Evolutionary conservation across 2,797 vertebrate species (phyloP), one percentile per base, ranked within the genome.

Genomic region (Tachyglossus aculeatus): DNA sequence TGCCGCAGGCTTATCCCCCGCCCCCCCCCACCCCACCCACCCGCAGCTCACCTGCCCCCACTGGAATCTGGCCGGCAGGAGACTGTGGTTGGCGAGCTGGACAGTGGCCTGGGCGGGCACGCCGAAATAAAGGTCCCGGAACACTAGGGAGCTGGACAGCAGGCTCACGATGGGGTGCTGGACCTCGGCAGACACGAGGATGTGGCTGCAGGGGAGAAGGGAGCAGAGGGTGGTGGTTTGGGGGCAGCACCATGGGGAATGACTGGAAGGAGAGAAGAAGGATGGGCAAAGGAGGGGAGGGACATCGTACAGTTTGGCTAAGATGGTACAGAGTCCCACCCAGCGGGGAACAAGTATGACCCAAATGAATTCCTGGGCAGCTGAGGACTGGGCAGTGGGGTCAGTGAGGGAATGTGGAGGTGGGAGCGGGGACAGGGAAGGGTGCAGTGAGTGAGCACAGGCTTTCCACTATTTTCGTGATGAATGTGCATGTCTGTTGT

Each of bases 31-130:
- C 10, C n/a, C 14, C 3, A 2, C 7, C 12, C 43, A 27, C 10
- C 22, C 3, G 0, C 1, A 19, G 22, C 81, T 84, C 77, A 95
- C 95, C 91, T 91, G 83, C 64, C 82, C 87, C 98, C 98, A 99
- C 21, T 78, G 90, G 88, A 95, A 99, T 68, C 67, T 76, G 39
- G 95, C 74, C 19, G 95, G 94, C 64, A 99, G 93, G 41, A 91
- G 86, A 0, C 93, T 98, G 87, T 96, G 96, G 72, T 99, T 99
- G 84, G 94, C 90, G 55, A 99, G 93, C 2, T 81, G 92, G 44
- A 90, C 16, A 0, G 69, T 77, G 6, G 83, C 84, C 56, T 69
- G 88, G 4, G 84, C 68, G 34, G 94, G 89, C 76, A 96, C 85
- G 13, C 94, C 97, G 9, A 94, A 2, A 77, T 94, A 97, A 80